A percentile compares a stretch with the other conserved stretches of the same genome.
These are phyloP conservation scores for Sinocyclocheilus maitianheensis DNA, from an alignment of 2,113 vertebrate genomes.

Conservation along the genomic window DNA sequence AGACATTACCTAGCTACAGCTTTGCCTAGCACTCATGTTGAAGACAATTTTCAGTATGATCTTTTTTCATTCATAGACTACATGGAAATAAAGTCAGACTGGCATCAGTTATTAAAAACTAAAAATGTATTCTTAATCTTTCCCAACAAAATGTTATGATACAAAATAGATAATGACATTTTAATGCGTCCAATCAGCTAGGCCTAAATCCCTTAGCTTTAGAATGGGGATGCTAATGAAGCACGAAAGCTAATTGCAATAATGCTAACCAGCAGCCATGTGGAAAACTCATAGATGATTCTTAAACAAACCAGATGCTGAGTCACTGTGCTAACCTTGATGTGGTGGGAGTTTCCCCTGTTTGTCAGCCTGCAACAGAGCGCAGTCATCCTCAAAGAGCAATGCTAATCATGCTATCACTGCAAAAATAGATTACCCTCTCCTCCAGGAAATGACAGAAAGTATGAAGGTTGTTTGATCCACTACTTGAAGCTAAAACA, in stretches of 20 bases:
- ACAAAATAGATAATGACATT: neutral
- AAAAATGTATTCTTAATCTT: neutral
- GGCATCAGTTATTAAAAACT: neutral
- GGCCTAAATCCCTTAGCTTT: slow-evolving; percentile 1
- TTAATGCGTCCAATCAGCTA: neutral
- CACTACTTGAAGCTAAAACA: neutral
- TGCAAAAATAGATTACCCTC: slow-evolving; percentile 23
- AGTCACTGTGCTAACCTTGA: slow-evolving; percentile 12
- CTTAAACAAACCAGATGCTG: slow-evolving; percentile 3
- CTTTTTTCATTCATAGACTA: neutral
- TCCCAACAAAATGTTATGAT: slow-evolving; percentile 1
- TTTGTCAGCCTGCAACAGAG: slow-evolving; percentile 23
- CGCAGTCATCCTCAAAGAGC: slow-evolving; percentile 13
- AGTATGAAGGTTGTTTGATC: slow-evolving; percentile 18
- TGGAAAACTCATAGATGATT: slow-evolving; percentile 1
- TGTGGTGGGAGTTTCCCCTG: slow-evolving; percentile 16
- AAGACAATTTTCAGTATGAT: neutral
- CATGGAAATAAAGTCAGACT: neutral
- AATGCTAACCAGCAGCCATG: slow-evolving; percentile 6
- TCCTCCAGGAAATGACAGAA: slow-evolving; percentile 11
- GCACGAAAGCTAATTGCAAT: neutral
- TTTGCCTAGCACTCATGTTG: neutral
- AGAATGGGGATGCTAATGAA: slow-evolving; percentile 5
- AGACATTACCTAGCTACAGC: neutral
- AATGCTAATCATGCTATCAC: slow-evolving; percentile 20